A percentile compares a stretch with the other conserved stretches of the same genome.
Evolutionary conservation across 1,140 invertebrate species (phyloP).

Genomic region (Drosophila ficusphila): DNA sequence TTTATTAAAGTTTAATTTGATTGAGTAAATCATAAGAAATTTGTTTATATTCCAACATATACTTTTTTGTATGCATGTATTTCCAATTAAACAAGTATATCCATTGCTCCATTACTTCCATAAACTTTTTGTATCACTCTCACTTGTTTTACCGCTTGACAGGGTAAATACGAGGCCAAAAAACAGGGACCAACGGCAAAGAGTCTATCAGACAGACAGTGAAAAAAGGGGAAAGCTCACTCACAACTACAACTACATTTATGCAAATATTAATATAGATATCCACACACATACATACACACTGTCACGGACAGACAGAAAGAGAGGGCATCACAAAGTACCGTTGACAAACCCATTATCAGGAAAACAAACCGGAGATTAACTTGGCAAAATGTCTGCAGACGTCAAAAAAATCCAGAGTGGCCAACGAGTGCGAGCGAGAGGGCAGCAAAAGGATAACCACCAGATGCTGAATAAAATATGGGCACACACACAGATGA

Average conservation of each 20-base stretch:
- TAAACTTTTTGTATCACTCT: conserved; percentile 10
- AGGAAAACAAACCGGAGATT: conserved; percentile 82
- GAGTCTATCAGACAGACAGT: conserved; percentile 34
- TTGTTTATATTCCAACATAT: too few species aligned
- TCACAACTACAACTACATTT: conserved; percentile 53
- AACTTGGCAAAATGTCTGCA: conserved; percentile 82
- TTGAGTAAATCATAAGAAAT: too few species aligned
- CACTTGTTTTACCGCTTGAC: conserved; percentile 11
- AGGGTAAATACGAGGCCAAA: conserved; percentile 25
- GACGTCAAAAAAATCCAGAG: conserved; percentile 59
- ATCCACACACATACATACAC: conserved; percentile 14
- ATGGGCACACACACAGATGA: conserved; percentile 45
- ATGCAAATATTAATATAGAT: conserved; percentile 55
- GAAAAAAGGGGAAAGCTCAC: conserved; percentile 19
- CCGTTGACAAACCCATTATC: conserved; percentile 82
- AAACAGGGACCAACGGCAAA: conserved; percentile 22
- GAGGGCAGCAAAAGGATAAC: conserved; percentile 43
- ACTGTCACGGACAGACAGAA: conserved; percentile 19
- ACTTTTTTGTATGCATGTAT: background rate
- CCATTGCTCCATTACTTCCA: background rate
- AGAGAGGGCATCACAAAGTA: conserved; percentile 63
- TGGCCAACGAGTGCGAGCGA: conserved; percentile 28
- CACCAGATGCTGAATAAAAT: conserved; percentile 74
- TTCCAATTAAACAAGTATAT: conserved; percentile 3
- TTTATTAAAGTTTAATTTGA: too few species aligned